Evolutionary conservation across 2,888 invertebrate species (phyloP).

Genomic region (Drosophila kambysellisi): DNA sequence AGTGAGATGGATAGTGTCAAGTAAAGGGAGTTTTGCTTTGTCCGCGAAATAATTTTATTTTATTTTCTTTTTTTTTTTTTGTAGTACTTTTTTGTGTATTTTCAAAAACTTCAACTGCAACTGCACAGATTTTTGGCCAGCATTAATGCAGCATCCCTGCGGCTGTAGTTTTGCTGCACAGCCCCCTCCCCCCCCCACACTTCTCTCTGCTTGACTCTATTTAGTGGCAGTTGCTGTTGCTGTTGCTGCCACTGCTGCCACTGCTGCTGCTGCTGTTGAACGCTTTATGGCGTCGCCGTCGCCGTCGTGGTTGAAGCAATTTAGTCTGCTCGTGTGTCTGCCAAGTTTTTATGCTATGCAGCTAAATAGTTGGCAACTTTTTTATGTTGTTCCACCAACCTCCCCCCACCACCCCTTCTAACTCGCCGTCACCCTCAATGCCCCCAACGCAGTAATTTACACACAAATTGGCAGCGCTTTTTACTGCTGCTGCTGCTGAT

Average conservation of each 20-base stretch:
- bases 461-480: conserved; percentile 74
- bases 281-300: conserved; percentile 61
- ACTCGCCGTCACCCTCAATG: conserved; percentile 1
- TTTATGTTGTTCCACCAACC: conserved; percentile 42
- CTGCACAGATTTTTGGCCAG: conserved; percentile 73
- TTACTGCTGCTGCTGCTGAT: conserved; percentile 39
- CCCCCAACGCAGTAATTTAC: conserved; percentile 63
- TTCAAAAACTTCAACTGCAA: conserved; percentile 63
- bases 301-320: conserved; percentile 50
- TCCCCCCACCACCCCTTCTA: too few relatives aligned
- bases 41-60: conserved; percentile 69
- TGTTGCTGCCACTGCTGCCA: conserved; percentile 28
- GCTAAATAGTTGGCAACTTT: conserved; percentile 77
- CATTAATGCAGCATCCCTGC: conserved; percentile 65
- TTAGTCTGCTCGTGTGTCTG: conserved; percentile 77
- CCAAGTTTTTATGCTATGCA: conserved; percentile 69
- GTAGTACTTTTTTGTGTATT: conserved; percentile 20
- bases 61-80: conserved; percentile 9
- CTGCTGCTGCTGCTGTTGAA: conserved; percentile 51
- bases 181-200: background rate
- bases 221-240: conserved; percentile 25
- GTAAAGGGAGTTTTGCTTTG: conserved; percentile 60
- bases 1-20: background rate
- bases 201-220: conserved; percentile 24
- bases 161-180: conserved; percentile 24